These are phyloP conservation scores for Cherax quadricarinatus DNA, from an alignment of 1,140 invertebrate genomes.

Conservation along the genomic window DNA sequence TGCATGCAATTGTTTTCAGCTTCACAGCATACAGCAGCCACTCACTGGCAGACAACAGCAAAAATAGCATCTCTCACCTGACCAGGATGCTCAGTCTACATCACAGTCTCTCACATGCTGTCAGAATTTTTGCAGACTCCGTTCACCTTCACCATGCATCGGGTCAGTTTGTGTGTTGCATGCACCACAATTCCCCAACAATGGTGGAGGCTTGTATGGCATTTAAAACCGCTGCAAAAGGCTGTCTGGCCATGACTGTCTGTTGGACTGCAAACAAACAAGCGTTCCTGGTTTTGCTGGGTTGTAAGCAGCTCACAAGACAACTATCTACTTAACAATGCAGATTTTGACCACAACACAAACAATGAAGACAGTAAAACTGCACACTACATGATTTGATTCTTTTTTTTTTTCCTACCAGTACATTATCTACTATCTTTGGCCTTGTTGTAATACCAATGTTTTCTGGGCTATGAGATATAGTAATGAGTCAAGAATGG, in stretches of 20 bases:
- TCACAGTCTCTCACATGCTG: slow-evolving; percentile 19
- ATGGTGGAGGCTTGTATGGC: slow-evolving; percentile 42
- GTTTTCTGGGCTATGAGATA: slow-evolving; percentile 67
- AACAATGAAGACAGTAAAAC: slow-evolving; percentile 71
- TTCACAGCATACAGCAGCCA: slow-evolving; percentile 60
- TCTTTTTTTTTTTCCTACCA: slow-evolving; percentile 71
- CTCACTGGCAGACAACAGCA: slow-evolving; percentile 64
- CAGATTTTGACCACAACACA: slow-evolving; percentile 72
- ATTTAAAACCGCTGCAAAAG: slow-evolving; percentile 47
- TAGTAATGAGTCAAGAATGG: slow-evolving; percentile 70
- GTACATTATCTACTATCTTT: slow-evolving; percentile 71
- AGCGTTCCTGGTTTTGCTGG: slow-evolving; percentile 51
- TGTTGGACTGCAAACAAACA: slow-evolving; percentile 62
- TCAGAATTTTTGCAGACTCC: slow-evolving; percentile 10
- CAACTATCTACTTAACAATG: slow-evolving; percentile 70
- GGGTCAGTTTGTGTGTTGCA: slow-evolving; percentile 11
- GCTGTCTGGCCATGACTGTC: slow-evolving; percentile 52
- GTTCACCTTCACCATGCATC: slow-evolving; percentile 1
- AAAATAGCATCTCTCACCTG: slow-evolving; percentile 57
- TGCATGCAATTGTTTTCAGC: slow-evolving; percentile 58
- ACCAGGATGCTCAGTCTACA: slow-evolving; percentile 41
- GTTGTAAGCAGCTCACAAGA: slow-evolving; percentile 68
- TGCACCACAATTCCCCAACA: slow-evolving; percentile 30
- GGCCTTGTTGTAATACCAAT: slow-evolving; percentile 70
- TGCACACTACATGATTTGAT: slow-evolving; percentile 71